These are phyloP conservation scores for Nipponia nippon DNA, from an alignment of 2,113 vertebrate genomes.

Conservation along the genomic window DNA sequence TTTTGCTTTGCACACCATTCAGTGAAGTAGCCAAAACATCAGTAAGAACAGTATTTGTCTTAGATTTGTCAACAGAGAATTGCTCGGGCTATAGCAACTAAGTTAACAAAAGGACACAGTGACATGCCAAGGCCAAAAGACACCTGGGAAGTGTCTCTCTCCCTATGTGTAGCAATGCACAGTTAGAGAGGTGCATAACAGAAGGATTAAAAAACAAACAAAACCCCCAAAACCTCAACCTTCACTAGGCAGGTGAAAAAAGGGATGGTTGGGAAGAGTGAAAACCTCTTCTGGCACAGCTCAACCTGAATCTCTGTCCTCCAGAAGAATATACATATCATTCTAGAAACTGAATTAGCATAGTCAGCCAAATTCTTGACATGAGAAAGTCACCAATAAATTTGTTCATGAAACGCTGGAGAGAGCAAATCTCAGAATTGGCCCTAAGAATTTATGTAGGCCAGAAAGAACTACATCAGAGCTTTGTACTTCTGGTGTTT, in stretches of 20 bases:
- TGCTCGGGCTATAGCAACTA: neutral
- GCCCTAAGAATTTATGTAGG: neutral
- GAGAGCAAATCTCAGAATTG: neutral
- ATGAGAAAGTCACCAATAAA: neutral
- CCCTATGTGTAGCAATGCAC: fast-evolving
- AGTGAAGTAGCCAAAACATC: neutral
- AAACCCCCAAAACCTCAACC: neutral
- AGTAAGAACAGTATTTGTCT: neutral
- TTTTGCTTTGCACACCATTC: neutral
- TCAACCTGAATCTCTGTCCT: neutral
- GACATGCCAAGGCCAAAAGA: neutral
- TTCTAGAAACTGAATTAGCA: neutral
- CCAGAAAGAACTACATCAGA: neutral
- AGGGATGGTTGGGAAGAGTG: neutral
- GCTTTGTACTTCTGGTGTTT: neutral
- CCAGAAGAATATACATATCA: neutral
- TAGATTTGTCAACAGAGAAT: neutral
- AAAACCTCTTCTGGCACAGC: neutral
- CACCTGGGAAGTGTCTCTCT: neutral
- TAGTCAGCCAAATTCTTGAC: neutral
- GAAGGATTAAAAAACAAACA: neutral
- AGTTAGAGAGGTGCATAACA: neutral
- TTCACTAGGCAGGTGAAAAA: neutral
- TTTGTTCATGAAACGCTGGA: neutral
- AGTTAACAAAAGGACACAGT: neutral